phyloP scores from a whole-genome alignment of 1,140 invertebrate genomes.

The Agrypnia vestita region DNA sequence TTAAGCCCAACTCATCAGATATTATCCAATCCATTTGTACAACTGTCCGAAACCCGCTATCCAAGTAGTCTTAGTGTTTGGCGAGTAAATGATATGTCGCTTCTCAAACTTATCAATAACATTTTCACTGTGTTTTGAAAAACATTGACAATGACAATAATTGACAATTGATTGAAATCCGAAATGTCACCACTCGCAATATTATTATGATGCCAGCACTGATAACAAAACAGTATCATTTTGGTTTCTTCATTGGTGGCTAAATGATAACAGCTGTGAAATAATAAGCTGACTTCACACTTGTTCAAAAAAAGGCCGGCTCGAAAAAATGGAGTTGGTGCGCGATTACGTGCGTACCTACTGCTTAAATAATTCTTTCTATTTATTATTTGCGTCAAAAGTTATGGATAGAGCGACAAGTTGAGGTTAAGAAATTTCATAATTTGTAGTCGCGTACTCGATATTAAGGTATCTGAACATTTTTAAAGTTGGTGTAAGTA shows the following conservation, averaged over 20 bases:
- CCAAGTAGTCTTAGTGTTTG: conserved; percentile 31
- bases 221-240: background rate
- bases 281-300: background rate
- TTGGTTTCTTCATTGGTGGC: background rate
- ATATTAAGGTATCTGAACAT: too few species aligned
- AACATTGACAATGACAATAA: conserved; percentile 53
- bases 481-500: too few species aligned
- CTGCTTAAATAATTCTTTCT: too few species aligned
- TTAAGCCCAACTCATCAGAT: conserved; percentile 79
- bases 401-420: too few species aligned
- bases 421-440: too few species aligned
- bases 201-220: conserved; percentile 22
- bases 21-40: conserved; percentile 79
- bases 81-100: conserved; percentile 10
- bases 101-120: conserved; percentile 36
- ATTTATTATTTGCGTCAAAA: too few species aligned
- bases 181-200: conserved; percentile 30
- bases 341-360: too few species aligned
- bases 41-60: conserved; percentile 35
- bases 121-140: conserved; percentile 48
- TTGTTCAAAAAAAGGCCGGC: conserved; percentile 8
- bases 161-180: conserved; percentile 48
- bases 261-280: conserved; percentile 27
- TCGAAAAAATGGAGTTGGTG: background rate
- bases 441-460: too few species aligned